These are phyloP conservation scores for Pollenia angustigena DNA, from an alignment of 2,888 invertebrate genomes.

Conservation along the genomic window DNA sequence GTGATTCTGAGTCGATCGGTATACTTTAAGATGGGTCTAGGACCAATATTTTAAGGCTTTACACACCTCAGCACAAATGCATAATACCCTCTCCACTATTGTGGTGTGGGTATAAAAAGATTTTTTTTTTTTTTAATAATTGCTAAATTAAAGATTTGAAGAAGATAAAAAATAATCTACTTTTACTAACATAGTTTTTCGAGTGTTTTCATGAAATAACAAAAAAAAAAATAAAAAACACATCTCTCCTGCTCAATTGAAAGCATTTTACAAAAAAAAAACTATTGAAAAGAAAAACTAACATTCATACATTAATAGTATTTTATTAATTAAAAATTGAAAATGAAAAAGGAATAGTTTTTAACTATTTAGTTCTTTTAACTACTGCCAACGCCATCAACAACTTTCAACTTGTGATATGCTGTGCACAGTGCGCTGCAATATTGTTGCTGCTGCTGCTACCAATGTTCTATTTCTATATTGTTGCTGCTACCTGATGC, in stretches of 20 bases:
- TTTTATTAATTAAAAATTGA: constrained; percentile 73
- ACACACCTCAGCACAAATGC: too few relatives aligned
- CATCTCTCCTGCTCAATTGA: constrained; percentile 11
- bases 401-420: constrained; percentile 20
- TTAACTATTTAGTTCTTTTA: constrained; percentile 31
- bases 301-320: constrained; percentile 33
- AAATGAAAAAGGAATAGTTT: constrained; percentile 62
- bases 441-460: constrained; percentile 11
- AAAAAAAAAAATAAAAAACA: neutral
- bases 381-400: constrained; percentile 7
- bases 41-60: too few relatives aligned
- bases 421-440: constrained; percentile 4
- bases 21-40: too few relatives aligned
- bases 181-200: neutral
- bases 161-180: neutral
- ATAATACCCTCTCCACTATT: too few relatives aligned
- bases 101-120: too few relatives aligned
- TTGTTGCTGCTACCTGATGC: constrained; percentile 45
- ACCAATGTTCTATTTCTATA: neutral
- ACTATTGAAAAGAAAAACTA: constrained; percentile 15
- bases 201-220: neutral
- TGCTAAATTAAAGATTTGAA: neutral
- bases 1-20: too few relatives aligned
- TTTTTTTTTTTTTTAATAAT: neutral
- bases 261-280: constrained; percentile 15